Evolutionary conservation across 2,797 vertebrate genomes (phyloP), one percentile per base, ranked within the genome.

Genomic region (Protosalanx chinensis): DNA sequence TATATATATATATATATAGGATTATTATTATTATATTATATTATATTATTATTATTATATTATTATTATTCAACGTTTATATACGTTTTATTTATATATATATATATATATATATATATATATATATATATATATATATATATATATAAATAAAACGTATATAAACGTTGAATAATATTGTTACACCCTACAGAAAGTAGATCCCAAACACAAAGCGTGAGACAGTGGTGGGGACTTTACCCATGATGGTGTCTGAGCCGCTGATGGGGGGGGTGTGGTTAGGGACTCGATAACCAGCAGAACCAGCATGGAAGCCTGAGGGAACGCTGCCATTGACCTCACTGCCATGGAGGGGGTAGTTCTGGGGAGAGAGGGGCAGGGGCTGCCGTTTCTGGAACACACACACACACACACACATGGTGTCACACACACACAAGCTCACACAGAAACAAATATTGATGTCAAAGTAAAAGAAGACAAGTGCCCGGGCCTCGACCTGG

Each of bases 221-320:
- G 4, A 6, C 6, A 61, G n/a, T 18, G 58, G 20, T 27, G 27
- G 20, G 10, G 18, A 53, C 53, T 10, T 27, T 68, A 98, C 97
- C 95, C 92, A 98, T 91, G 56, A 98, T 93, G 46, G 74, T 87
- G 79, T 98, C 96, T 0, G 93, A 86, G 79, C 93, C 92, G 2
- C 92, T 89, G 76, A 96, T 94, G 0, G 97, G 96, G 1, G 96
- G 95, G 0, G 97, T 98, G 87, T 97, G 97, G 83, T 91, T 93
- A 71, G 95, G 89, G 77, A 95, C 92, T 0, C 94, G 93, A 1
- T 94, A 93, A 0, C 93, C 93, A 2, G 91, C 76, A 58, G 95
- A 93, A 64, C 93, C 81, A 0, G 95, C 90, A 80, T 96, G 92
- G 82, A 98, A 98, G 81, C 93, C 90, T 30, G 94, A 77, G 0